Evolutionary conservation across 1,140 invertebrate genomes (phyloP), one percentile per base, ranked within the genome.

Genomic region (Apis cerana): DNA sequence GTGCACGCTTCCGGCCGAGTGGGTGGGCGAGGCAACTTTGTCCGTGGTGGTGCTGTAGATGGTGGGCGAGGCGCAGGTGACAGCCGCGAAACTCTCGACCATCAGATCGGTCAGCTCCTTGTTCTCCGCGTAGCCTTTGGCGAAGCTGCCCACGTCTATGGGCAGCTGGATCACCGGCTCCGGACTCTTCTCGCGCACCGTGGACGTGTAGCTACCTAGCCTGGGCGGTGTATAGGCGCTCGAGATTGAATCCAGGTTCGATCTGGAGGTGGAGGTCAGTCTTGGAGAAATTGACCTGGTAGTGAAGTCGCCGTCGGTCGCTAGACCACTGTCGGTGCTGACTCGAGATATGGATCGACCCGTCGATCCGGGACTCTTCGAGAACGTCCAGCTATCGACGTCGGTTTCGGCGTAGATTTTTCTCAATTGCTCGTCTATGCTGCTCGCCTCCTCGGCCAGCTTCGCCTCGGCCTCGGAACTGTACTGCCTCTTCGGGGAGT

Each of bases 331-430:
- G 80, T 94, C 94, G 21, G 93, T 94, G 82, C 93, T 94, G 21
- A 94, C 93, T 87, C 93, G 91, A 21, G 93, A 94, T 85, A 93
- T 90, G 19, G 94, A 94, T 86, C 93, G 88, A 19, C 92, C 93
- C 1, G 92, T 94, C 0, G 93, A 94, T 43, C 92, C 90, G 59
- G 92, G 93, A 92, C 95, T 95, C 89, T 95, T 96, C 50, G 96
- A 96, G 80, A 96, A 96, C n/a, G 94, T 96, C 97, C 97, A 97
- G 89, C 96, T 96, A 84, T 97, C 96, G 67, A 95, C 90, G 61
- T 95, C 95, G 12, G 95, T 95, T 77, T 96, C 95, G 2, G 95
- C 94, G 84, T 96, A 97, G 69, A 97, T 95, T 89, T 96, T 95
- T 89, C 96, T 95, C 75, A 97, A 90, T 88, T 97, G 95, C 90